Evolutionary conservation across 2,888 invertebrate species (phyloP), one percentile per base, ranked within the genome.

Genomic region (Nipponacmea schrenckii): DNA sequence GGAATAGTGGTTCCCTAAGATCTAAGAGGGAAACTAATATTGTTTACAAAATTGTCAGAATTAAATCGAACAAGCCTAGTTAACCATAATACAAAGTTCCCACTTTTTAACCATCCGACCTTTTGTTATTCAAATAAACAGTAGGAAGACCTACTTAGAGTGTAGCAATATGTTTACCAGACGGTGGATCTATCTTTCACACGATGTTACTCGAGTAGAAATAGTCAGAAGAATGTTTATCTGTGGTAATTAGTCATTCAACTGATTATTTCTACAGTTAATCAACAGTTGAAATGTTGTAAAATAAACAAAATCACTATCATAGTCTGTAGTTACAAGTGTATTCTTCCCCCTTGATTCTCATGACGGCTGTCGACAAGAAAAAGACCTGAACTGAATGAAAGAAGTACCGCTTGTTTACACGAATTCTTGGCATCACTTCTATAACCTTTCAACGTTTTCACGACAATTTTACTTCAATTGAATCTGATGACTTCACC

Each of bases 241-340:
- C 56, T 24, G 56, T 24, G 56, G 56, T 56, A 56, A 56, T 56
- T 56, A 56, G 56, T 56, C 56, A 56, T 56, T 56, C 56, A 24
- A 24, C 20, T 56, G 56, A 56, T 56, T 56, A 56, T 20, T 56
- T 56, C 24, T 56, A 56, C 56, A 56, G 56, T 20, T 56, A 56
- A 56, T 24, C 20, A 56, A 20, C 24, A 56, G 56, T 56, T 24
- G 56, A 56, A 56, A 56, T 56, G 56, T 56, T 56, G 56, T 56
- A 56, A 56, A 56, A 56, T 56, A 56, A 56, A 56, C 56, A 56
- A 56, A 56, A 56, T 56, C 20, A 56, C 56, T 24, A 56, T 24
- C 56, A 56, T 24, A 24, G 56, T 17, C 56, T 56, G 56, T 56
- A 56, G 56, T 24, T 56, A 56, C 56, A 56, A 56, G 56, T 56